phyloP scores from a whole-genome alignment of 2,797 vertebrate genomes.

The Hypotaenidia okinawae region DNA sequence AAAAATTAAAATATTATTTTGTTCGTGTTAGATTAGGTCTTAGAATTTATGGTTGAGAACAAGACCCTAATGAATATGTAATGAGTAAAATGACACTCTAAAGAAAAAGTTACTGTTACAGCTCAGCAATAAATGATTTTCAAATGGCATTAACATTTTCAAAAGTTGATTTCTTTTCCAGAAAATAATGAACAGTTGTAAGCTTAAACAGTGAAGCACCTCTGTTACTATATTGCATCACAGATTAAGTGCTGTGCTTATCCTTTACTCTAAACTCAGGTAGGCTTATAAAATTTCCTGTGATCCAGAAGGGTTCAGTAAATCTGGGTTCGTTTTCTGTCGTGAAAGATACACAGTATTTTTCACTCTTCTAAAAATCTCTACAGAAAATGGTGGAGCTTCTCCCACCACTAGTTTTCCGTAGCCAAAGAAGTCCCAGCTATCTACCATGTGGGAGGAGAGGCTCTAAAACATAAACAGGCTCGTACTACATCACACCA shows the following conservation, averaged over 20 bases:
- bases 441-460: not conserved
- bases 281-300: not conserved
- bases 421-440: not conserved
- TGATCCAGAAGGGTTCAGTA: not conserved
- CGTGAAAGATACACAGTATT: not conserved
- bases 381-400: not conserved
- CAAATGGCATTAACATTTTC: conserved; percentile 1
- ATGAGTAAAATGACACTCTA: conserved; percentile 10
- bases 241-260: not conserved
- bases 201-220: not conserved
- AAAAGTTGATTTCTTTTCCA: conserved; percentile 11
- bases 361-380: not conserved
- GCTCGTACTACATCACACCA: not conserved
- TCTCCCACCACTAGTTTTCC: not conserved
- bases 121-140: not conserved
- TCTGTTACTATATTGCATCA: not conserved
- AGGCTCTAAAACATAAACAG: not conserved
- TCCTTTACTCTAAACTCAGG: not conserved
- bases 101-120: conserved; percentile 1
- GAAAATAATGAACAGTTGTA: not conserved
- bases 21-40: not conserved
- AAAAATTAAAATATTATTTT: conserved; percentile 30
- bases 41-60: conserved; percentile 42
- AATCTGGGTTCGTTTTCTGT: not conserved
- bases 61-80: conserved; percentile 27